These are phyloP conservation scores for Sturmia bella DNA, from an alignment of 2,888 invertebrate species.

Conservation along the genomic window DNA sequence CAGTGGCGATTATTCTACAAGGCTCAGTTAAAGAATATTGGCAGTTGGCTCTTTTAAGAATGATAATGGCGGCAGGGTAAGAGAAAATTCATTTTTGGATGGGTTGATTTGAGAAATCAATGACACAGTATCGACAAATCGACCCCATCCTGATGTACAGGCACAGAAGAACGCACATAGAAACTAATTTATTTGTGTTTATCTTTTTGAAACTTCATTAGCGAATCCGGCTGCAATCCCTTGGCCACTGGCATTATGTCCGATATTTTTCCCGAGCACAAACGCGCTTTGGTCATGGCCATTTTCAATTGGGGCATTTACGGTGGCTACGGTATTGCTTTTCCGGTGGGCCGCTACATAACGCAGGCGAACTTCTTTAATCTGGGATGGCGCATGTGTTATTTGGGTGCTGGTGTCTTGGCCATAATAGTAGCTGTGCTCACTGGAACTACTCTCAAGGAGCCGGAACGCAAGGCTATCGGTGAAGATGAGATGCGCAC, in stretches of 20 bases:
- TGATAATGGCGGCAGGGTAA: constrained; percentile 92
- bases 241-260: constrained; percentile 92
- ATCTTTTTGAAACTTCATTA: constrained; percentile 73
- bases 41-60: constrained; percentile 92
- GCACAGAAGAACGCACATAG: too few species aligned
- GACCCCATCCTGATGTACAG: too few species aligned
- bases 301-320: constrained; percentile 98
- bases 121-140: too few species aligned
- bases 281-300: constrained; percentile 93
- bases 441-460: constrained; percentile 88
- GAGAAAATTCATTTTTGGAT: constrained; percentile 65
- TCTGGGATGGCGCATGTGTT: constrained; percentile 92
- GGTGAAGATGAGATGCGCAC: constrained; percentile 84
- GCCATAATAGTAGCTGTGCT: constrained; percentile 87
- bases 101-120: too few species aligned
- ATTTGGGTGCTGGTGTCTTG: constrained; percentile 90
- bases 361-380: constrained; percentile 89
- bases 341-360: constrained; percentile 94
- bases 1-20: constrained; percentile 91
- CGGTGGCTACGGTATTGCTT: constrained; percentile 95
- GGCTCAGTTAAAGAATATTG: constrained; percentile 93
- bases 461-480: constrained; percentile 89
- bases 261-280: constrained; percentile 90
- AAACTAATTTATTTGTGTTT: constrained; percentile 21
- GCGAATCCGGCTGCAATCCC: constrained; percentile 94